Evolutionary conservation across 2,888 invertebrate genomes (phyloP).

Genomic region (Venustoraphidia nigricollis): DNA sequence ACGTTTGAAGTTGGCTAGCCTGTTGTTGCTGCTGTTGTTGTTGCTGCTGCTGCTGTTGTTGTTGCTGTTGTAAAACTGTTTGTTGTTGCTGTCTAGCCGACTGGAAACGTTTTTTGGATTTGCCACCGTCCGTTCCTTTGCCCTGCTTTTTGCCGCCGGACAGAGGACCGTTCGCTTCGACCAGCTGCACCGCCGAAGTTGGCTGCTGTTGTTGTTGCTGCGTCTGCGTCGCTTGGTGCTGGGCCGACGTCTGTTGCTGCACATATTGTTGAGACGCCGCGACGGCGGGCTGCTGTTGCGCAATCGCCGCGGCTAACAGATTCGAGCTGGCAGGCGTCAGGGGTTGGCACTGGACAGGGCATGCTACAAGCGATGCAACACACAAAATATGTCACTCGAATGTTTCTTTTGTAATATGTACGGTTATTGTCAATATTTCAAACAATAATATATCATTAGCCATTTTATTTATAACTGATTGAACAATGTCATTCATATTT

Average conservation of each 20-base stretch:
- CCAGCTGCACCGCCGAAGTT: conserved; percentile 13
- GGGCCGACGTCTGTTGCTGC: conserved; percentile 40
- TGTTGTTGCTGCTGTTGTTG: conserved; percentile 23
- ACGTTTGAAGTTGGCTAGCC: conserved; percentile 27
- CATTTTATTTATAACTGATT: too few relatives aligned
- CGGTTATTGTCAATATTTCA: too few relatives aligned
- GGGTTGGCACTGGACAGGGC: conserved; percentile 9
- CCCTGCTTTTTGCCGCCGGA: not conserved
- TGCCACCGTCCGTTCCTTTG: conserved; percentile 1
- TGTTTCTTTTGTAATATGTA: too few relatives aligned
- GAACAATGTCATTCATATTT: too few relatives aligned
- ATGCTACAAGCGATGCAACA: conserved; percentile 2
- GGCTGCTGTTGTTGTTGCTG: conserved; percentile 19
- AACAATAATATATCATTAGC: too few relatives aligned
- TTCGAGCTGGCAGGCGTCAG: conserved; percentile 15
- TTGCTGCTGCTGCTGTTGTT: conserved; percentile 5
- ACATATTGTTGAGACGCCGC: conserved; percentile 14
- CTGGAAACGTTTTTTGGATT: conserved; percentile 3
- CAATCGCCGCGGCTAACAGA: conserved; percentile 11
- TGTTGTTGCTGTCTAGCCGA: conserved; percentile 5
- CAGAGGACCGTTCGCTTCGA: conserved; percentile 3
- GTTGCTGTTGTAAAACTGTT: not conserved
- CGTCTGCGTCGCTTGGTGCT: conserved; percentile 25
- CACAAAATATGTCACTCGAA: too few relatives aligned
- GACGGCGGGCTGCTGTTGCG: conserved; percentile 14